Base-by-base conservation (phyloP, 2,888 invertebrate genomes). In the Drosophila kanekoi region DNA sequence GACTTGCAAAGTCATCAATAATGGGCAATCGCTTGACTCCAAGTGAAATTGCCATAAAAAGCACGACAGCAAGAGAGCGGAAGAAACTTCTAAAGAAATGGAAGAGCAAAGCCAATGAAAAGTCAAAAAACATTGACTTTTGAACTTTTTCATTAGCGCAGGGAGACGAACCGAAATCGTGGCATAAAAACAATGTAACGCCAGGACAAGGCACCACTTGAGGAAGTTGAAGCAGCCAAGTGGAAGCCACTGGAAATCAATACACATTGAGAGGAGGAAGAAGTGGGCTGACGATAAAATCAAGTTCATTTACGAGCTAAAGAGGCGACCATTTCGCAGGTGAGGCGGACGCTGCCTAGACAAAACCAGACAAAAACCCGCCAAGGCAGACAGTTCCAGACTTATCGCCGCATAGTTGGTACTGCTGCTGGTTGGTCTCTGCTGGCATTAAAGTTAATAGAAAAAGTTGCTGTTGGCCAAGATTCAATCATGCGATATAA, bases 401-500 rank as follows among this genome's bases (percentile, higher is more conserved):
- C 60, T 45, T 57, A 35, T 61, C 41, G 76, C 54, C 62, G 74
- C 70, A 77, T 80, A 85, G 73, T 73, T 76, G 79, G 61, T 63
- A 65, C 54, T 61, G 41, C 41, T 65, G 61, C 67, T 57, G 67
- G 64, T 54, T 80, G 65, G 80, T 72, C 84, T 72, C 58, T 72
- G 74, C 59, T 72, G 88, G 83, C 81, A 89, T 89, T 86, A 86
- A 86, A 86, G 85, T 86, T 86, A 86, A 86, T 86, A 86, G 85
- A 86, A 86, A 86, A 86, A 86, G 89, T 86, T 86, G 76, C 85
- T 85, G 89, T 84, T 86, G 89, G 89, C 79, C 85, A 86, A 86
- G 85, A 86, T 86, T 86, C 85, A 86, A 86, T 86, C 85, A 86
- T 86, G 85, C 87, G 85, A 86, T 89, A 86, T 81, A 86, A 89